Evolutionary conservation across 2,888 invertebrate genomes (phyloP).

Genomic region (Bimastos eiseni): DNA sequence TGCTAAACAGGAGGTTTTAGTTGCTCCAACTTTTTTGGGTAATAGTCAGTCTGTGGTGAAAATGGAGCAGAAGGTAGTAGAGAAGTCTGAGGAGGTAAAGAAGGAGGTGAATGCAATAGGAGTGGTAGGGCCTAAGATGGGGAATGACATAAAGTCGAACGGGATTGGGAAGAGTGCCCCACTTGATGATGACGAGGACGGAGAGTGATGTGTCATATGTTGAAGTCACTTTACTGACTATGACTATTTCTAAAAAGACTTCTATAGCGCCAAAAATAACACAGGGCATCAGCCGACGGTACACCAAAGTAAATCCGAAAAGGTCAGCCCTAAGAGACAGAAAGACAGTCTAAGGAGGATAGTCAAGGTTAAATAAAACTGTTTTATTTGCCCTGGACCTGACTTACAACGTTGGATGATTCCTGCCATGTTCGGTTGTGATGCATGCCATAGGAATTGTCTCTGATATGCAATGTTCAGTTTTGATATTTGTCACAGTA

Average conservation of each 20-base stretch:
- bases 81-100: background rate
- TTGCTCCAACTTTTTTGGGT: background rate
- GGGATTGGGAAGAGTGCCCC: background rate
- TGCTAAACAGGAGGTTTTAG: background rate
- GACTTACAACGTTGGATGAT: background rate
- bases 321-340: too few species aligned
- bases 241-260: too few species aligned
- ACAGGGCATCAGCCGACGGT: too few species aligned
- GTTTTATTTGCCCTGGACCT: too few species aligned
- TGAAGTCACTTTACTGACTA: too few species aligned
- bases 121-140: background rate
- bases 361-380: background rate
- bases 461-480: background rate
- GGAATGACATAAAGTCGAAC: background rate
- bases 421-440: background rate
- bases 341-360: too few species aligned
- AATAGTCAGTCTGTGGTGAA: conserved; percentile 9
- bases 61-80: conserved; percentile 19
- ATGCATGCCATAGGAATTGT: background rate
- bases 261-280: too few species aligned
- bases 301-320: too few species aligned
- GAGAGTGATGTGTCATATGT: background rate
- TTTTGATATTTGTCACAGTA: background rate
- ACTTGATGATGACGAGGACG: conserved; percentile 8
- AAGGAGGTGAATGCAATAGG: background rate